Evolutionary conservation across 1,140 invertebrate species (phyloP).

Genomic region (Brachionus plicatilis): DNA sequence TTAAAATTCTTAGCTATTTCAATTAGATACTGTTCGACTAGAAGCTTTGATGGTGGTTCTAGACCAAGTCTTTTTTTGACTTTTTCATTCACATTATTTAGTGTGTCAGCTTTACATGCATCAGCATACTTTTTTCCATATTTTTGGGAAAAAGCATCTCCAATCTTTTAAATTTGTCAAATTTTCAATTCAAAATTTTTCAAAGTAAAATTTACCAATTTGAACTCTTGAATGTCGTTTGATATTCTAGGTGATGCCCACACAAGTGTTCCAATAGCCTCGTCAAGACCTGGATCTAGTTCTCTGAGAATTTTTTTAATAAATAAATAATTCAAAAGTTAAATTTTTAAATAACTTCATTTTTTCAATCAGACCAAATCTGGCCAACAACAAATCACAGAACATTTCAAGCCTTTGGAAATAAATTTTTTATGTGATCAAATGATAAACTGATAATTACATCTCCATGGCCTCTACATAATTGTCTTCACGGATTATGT

Average conservation of each 20-base stretch:
- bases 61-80: slow-evolving; percentile 90
- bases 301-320: slow-evolving; percentile 60
- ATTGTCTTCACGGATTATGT: slow-evolving; percentile 97
- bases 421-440: not conserved
- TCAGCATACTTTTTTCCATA: slow-evolving; percentile 80
- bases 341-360: slow-evolving; percentile 69
- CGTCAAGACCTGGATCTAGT: slow-evolving; percentile 85
- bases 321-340: not conserved
- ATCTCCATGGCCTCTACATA: slow-evolving; percentile 98
- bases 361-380: slow-evolving; percentile 92
- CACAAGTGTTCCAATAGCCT: slow-evolving; percentile 88
- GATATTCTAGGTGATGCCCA: slow-evolving; percentile 83
- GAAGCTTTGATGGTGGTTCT: slow-evolving; percentile 86
- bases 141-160: slow-evolving; percentile 76
- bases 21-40: slow-evolving; percentile 75
- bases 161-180: slow-evolving; percentile 57
- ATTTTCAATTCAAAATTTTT: not conserved
- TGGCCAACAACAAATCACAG: slow-evolving; percentile 89
- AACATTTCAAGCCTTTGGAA: slow-evolving; percentile 80
- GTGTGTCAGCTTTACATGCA: slow-evolving; percentile 42
- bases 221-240: slow-evolving; percentile 54
- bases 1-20: slow-evolving; percentile 94
- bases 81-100: slow-evolving; percentile 43
- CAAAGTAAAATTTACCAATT: slow-evolving; percentile 66
- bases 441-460: slow-evolving; percentile 43